Percentiles rank a stretch among this genome's conserved stretches.
Evolutionary conservation across 2,888 invertebrate species (phyloP).

Genomic region (Lysandra bellargus): DNA sequence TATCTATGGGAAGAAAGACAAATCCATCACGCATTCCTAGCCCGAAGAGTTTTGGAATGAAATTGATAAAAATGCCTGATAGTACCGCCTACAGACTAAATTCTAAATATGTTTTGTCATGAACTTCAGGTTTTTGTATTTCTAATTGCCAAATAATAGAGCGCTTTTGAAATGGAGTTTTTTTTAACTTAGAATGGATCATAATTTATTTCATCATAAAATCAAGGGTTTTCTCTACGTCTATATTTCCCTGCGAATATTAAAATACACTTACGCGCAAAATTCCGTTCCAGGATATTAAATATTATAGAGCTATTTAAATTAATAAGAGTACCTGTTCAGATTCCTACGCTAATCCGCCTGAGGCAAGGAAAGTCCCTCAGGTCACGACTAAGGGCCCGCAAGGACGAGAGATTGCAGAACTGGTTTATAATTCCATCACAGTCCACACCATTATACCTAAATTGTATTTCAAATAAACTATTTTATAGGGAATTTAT

Average conservation of each 20-base stretch:
- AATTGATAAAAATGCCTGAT: neutral
- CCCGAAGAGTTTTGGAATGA: neutral
- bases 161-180: too few species aligned
- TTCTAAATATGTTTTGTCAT: too few species aligned
- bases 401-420: constrained; percentile 56
- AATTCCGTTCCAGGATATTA: constrained; percentile 12
- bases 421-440: constrained; percentile 20
- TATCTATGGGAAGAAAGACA: neutral
- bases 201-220: too few species aligned
- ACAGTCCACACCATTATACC: neutral
- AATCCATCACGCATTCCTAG: constrained; percentile 13
- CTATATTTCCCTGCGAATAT: neutral
- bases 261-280: neutral
- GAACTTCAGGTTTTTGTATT: too few species aligned
- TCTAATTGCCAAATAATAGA: too few species aligned
- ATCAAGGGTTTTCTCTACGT: too few species aligned
- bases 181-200: too few species aligned
- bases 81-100: neutral
- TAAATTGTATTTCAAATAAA: neutral
- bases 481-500: neutral
- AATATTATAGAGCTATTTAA: constrained; percentile 5
- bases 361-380: constrained; percentile 67
- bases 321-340: constrained; percentile 14
- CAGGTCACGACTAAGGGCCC: constrained; percentile 74
- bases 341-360: constrained; percentile 42